phyloP scores from a whole-genome alignment of 2,888 invertebrate genomes.

The Lithophane socia region DNA sequence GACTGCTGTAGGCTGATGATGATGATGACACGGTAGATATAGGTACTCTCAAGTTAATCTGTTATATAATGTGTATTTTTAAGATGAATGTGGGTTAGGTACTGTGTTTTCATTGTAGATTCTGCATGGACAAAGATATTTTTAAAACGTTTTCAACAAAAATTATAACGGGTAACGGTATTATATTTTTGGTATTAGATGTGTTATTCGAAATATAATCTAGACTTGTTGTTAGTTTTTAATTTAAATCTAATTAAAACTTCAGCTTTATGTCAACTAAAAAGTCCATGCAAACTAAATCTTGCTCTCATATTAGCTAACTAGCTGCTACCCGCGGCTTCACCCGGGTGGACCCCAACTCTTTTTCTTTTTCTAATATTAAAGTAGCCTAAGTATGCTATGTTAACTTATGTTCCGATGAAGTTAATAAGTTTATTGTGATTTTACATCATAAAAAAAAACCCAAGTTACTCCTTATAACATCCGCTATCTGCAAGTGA shows the following conservation, averaged over 20 bases:
- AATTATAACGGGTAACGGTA: background rate
- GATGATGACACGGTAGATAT: background rate
- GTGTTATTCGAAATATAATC: background rate
- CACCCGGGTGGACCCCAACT: too few species aligned
- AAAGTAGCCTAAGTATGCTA: too few species aligned
- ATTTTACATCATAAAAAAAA: too few species aligned
- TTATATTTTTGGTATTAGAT: background rate
- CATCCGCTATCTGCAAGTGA: too few species aligned
- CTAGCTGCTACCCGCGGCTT: too few species aligned
- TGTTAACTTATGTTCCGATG: too few species aligned
- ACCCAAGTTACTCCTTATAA: too few species aligned
- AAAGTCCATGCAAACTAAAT: background rate
- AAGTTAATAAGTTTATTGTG: too few species aligned
- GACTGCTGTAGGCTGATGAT: too few species aligned
- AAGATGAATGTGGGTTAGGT: background rate
- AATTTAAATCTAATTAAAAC: background rate
- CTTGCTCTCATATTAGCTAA: too few species aligned
- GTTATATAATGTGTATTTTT: conserved; percentile 4
- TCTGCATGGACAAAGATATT: background rate
- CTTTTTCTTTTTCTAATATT: too few species aligned
- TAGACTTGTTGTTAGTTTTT: background rate
- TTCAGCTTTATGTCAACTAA: background rate
- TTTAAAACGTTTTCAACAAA: background rate
- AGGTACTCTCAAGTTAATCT: background rate
- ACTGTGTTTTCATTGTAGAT: background rate